A percentile compares a stretch with the other conserved stretches of the same genome.
Evolutionary conservation across 2,113 vertebrate species (phyloP).

Genomic region (Phalacrocorax carbo): DNA sequence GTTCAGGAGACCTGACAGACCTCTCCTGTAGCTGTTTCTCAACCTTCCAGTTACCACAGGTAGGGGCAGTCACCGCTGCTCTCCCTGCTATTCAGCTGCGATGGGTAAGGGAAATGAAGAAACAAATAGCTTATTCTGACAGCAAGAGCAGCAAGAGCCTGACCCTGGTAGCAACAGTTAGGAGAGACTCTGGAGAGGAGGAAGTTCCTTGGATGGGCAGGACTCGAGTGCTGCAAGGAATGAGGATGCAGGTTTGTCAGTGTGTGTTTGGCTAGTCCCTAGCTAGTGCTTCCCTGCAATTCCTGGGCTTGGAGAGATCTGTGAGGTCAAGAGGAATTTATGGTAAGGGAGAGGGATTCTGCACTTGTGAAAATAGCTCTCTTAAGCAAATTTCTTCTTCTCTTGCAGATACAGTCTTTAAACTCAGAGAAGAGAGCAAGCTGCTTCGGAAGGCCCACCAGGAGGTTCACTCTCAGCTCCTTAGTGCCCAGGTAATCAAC

Average conservation of each 20-base stretch:
- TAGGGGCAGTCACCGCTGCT: background rate
- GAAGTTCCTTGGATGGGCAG: background rate
- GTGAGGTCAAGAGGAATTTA: background rate
- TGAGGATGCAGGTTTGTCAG: background rate
- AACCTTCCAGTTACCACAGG: background rate
- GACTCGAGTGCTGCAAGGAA: background rate
- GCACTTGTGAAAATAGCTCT: rapidly evolving
- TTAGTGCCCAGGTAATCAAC: slow-evolving; percentile 63
- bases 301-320: background rate
- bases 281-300: background rate
- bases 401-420: slow-evolving; percentile 65
- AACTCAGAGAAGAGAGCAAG: slow-evolving; percentile 73
- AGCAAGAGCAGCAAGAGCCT: background rate
- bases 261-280: background rate
- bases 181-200: background rate
- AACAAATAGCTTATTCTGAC: background rate
- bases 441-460: slow-evolving; percentile 71
- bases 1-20: background rate
- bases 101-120: background rate
- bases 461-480: slow-evolving; percentile 70
- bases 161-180: background rate
- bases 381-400: background rate
- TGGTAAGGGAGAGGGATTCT: background rate
- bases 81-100: background rate
- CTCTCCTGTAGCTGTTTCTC: background rate